Evolutionary conservation across 2,797 vertebrate species (phyloP), one percentile per base, ranked within the genome.

Genomic region (Catharus ustulatus): DNA sequence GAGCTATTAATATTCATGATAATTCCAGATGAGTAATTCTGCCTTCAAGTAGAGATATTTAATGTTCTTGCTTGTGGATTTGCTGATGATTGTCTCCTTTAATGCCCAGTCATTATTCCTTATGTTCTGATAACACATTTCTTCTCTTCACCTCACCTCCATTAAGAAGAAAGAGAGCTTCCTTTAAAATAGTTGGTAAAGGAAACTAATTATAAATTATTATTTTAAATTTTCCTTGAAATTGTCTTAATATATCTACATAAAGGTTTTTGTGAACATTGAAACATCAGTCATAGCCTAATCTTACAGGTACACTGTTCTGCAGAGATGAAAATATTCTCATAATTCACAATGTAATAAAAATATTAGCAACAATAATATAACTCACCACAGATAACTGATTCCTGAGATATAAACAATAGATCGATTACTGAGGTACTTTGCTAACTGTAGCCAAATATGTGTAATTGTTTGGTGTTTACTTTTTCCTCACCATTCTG

Each of bases 1-100:
- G 59, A 93, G 17, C 22, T 66, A 62, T 89, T 84, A 87, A 69
- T 93, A 87, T 69, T 87, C 30, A 55, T 58, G 55, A 82, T 22
- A 40, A 34, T 66, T 87, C 55, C 43, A 80, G 59, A 77, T 73
- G 43, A 73, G 27, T 69, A 90, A 90, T 73, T 83, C 55, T 73
- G 30, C 57, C 48, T 69, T 73, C 32, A 82, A 79, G 54, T 30
- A 89, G 55, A 93, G 43, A 57, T 61, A 82, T 24, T 84, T 73
- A 66, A 90, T 58, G 32, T 42, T 87, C 72, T 38, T 62, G 3
- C 20, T 87, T 57, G 49, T 72, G 54, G 40, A 87, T 84, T 81
- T 76, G 52, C 48, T 84, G 55, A 21, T n/a, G 51, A 63, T 68
- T 30, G 24, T 38, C 59, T 91, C 63, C 26, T 68, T 89, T 83